Evolutionary conservation across 2,888 invertebrate species (phyloP).

Genomic region (Cantharis lateralis): DNA sequence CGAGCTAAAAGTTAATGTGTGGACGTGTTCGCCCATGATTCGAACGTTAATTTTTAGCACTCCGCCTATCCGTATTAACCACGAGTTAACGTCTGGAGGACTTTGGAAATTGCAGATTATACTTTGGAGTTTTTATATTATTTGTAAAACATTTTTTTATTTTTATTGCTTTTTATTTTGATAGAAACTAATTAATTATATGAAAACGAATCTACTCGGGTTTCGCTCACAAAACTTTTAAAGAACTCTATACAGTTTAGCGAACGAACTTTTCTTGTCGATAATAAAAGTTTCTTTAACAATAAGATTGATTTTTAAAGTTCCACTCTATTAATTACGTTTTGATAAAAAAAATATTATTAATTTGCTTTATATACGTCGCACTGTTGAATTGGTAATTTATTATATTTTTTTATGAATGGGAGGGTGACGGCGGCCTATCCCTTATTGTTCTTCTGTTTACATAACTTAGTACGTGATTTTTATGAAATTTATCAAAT

Average conservation of each 20-base stretch:
- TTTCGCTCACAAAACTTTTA: slow-evolving; percentile 17
- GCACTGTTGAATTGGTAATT: background rate
- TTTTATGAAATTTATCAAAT: slow-evolving; percentile 16
- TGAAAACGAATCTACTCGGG: slow-evolving; percentile 28
- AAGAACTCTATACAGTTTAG: slow-evolving; percentile 18
- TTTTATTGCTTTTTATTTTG: slow-evolving; percentile 25
- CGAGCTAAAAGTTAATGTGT: background rate
- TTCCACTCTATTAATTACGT: slow-evolving; percentile 24
- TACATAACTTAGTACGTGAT: slow-evolving; percentile 12
- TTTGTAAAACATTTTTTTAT: slow-evolving; percentile 9
- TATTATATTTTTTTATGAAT: background rate
- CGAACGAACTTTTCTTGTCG: slow-evolving; percentile 18
- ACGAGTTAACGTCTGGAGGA: background rate
- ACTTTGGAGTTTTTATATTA: background rate
- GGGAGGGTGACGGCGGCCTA: background rate
- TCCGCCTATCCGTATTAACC: background rate
- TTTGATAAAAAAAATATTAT: background rate
- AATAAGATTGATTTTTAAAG: slow-evolving; percentile 27
- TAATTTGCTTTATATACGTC: background rate
- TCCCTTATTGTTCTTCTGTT: background rate
- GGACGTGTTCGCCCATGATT: background rate
- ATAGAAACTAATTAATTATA: slow-evolving; percentile 30
- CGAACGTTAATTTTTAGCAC: background rate
- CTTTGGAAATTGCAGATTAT: background rate
- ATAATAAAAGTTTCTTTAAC: slow-evolving; percentile 26